phyloP scores from a whole-genome alignment of 2,888 invertebrate species.

The Alviniconcha strummeri region DNA sequence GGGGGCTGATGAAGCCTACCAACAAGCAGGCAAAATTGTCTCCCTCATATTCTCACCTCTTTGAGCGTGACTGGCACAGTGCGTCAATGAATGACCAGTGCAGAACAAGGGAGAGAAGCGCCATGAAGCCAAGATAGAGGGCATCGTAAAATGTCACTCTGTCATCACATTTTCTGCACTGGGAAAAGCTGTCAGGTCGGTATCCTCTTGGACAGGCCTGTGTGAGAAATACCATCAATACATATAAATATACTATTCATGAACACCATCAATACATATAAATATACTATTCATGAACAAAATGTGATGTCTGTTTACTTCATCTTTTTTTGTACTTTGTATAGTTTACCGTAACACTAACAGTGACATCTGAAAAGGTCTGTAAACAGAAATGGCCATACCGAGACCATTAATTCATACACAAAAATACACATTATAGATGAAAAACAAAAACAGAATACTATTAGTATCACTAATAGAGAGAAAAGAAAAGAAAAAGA shows the following conservation, averaged over 20 bases:
- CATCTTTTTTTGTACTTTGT: no score
- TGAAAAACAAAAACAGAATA: no score
- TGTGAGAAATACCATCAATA: neutral
- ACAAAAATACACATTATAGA: no score
- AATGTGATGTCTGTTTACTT: no score
- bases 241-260: neutral
- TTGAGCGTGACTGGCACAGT: constrained; percentile 78
- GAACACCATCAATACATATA: neutral
- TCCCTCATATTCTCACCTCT: constrained; percentile 71
- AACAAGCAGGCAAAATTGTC: no score
- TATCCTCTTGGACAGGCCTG: constrained; percentile 79
- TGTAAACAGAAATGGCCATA: no score
- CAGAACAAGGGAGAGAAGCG: constrained; percentile 87
- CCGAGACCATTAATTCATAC: no score
- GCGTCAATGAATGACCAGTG: constrained; percentile 94
- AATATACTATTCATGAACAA: neutral
- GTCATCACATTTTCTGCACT: constrained; percentile 86
- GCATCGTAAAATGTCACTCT: constrained; percentile 90
- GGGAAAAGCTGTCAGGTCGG: constrained; percentile 77
- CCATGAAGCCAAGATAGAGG: constrained; percentile 96
- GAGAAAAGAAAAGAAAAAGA: no score
- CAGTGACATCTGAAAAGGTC: no score
- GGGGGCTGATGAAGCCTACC: no score
- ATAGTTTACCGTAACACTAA: no score
- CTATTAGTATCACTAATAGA: no score